Evolutionary conservation across 2,113 vertebrate genomes (phyloP), one percentile per base, ranked within the genome.

Genomic region (Xiphorhynchus elegans): DNA sequence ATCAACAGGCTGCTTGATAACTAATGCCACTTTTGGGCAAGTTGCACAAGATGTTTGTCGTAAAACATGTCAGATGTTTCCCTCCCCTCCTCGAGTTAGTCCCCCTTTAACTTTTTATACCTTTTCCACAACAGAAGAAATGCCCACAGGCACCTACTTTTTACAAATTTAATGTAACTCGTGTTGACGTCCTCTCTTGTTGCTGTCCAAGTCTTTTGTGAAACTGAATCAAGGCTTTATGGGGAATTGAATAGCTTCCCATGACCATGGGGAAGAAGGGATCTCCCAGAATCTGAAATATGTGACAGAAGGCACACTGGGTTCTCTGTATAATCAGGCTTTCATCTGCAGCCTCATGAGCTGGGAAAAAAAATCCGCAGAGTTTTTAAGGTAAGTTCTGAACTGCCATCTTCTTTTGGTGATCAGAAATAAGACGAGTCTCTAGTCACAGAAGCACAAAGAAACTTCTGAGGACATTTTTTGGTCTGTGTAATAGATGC

Each of bases 201-300:
- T 91, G 69, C 89, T 97, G 95, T 95, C 96, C 95, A 55, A 77
- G 62, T 72, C 87, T 91, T 95, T 88, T 87, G 77, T 93, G 69
- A 79, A 91, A 75, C 21, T 66, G 85, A 94, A 70, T 90, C 91
- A 91, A 92, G 87, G 74, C 81, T 87, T 92, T 89, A 49, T 37
- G 81, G 89, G 89, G 94, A 90, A 75, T 84, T 95, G 59, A 95
- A 78, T 89, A 78, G 76, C 76, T 94, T 90, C 56, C 83, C 63
- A 13, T 70, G 55, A 92, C 81, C 83, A 89, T 76, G 58, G 77
- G 64, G 87, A 93, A 66, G 69, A 76, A 78, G 56, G 62, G 78
- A 53, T 87, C 83, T 93, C 60, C 52, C 15, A 40, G 26, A 53
- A 33, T 91, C 60, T 94, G 52, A 92, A 94, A 77, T 70, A 50